A percentile compares a stretch with the other conserved stretches of the same genome.
Conservation (phyloP, 2,888 invertebrate species). For the Phalera bucephala region DNA sequence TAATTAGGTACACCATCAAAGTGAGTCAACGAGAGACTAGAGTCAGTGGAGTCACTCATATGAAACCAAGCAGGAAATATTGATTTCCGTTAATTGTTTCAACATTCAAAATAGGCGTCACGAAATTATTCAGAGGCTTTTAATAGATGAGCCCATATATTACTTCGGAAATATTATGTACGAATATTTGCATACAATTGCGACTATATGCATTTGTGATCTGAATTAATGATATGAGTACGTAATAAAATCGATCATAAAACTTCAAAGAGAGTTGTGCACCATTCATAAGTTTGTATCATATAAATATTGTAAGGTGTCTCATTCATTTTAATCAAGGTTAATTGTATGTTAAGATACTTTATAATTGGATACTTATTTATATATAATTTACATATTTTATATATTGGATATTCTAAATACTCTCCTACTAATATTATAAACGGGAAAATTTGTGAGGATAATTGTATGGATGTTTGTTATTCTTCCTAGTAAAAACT, state of each 20-base stretch:
- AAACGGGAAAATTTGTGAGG: too few species aligned
- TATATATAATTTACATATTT: too few species aligned
- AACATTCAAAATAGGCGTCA: conserved; percentile 21
- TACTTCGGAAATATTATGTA: conserved; percentile 11
- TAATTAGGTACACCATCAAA: not conserved
- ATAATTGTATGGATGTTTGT: too few species aligned
- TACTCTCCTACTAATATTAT: too few species aligned
- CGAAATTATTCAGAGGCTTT: conserved; percentile 23
- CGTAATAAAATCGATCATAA: not conserved
- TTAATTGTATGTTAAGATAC: too few species aligned
- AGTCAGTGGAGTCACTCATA: not conserved
- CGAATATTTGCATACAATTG: conserved; percentile 48
- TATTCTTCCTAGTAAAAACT: too few species aligned
- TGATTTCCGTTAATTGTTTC: conserved; percentile 28
- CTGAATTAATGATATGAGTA: conserved; percentile 17
- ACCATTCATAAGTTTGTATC: too few species aligned
- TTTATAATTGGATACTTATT: too few species aligned
- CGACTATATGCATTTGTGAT: conserved; percentile 28
- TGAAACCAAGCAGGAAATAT: conserved; percentile 22
- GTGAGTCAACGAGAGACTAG: conserved; percentile 3
- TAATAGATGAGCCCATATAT: conserved; percentile 30
- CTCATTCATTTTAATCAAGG: too few species aligned
- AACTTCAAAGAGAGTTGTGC: too few species aligned
- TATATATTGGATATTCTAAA: too few species aligned
- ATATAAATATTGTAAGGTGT: too few species aligned